Evolutionary conservation across 2,797 vertebrate genomes (phyloP).

Genomic region (Rhabdomys pumilio): DNA sequence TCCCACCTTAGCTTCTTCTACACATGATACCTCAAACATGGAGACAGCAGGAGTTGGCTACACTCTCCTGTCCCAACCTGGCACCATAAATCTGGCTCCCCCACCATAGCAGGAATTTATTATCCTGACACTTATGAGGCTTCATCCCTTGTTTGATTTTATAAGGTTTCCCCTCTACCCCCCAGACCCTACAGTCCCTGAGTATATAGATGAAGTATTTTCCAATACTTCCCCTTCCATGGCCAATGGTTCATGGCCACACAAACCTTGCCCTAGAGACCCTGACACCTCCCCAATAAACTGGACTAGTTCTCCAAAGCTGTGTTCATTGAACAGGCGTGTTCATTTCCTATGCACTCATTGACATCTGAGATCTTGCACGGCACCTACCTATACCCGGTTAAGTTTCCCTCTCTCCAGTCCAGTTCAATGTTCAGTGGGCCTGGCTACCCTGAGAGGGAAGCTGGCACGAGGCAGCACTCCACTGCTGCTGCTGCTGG

Average conservation of each 20-base stretch:
- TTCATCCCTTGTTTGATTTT: neutral
- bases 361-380: too few relatives aligned
- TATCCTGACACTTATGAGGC: neutral
- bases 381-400: too few relatives aligned
- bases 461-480: too few relatives aligned
- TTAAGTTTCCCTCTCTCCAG: too few relatives aligned
- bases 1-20: too few relatives aligned
- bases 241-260: neutral
- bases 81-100: neutral
- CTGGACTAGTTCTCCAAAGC: neutral
- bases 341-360: too few relatives aligned
- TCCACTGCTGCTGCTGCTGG: neutral
- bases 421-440: too few relatives aligned
- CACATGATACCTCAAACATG: neutral
- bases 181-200: neutral
- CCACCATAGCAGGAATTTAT: neutral
- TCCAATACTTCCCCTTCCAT: neutral
- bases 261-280: neutral
- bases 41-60: neutral
- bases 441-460: too few relatives aligned
- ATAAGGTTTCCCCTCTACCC: neutral
- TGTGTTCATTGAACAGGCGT: neutral
- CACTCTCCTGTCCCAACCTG: neutral
- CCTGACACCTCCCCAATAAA: neutral
- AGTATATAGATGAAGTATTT: neutral